phyloP scores from a whole-genome alignment of 1,140 invertebrate genomes.

The Achroia grisella region DNA sequence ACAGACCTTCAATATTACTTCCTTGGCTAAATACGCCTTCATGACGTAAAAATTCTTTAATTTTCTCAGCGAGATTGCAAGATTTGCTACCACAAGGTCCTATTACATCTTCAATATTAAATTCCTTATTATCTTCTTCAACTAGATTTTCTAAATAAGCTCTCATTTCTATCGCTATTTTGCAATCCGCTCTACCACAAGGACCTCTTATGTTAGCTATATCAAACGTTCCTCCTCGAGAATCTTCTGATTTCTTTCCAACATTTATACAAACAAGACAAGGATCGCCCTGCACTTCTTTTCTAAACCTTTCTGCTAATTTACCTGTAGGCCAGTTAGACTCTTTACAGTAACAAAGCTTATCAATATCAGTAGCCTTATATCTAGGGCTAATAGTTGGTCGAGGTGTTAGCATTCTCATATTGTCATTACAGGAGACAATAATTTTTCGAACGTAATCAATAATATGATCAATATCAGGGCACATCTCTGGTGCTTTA shows the following conservation, averaged over 20 bases:
- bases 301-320: slow-evolving; percentile 45
- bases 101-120: slow-evolving; percentile 48
- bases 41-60: slow-evolving; percentile 50
- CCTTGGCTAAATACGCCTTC: slow-evolving; percentile 40
- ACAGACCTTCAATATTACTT: slow-evolving; percentile 36
- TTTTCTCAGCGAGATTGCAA: slow-evolving; percentile 50
- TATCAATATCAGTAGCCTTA: slow-evolving; percentile 60
- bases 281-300: slow-evolving; percentile 36
- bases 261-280: slow-evolving; percentile 48
- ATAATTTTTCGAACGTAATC: slow-evolving; percentile 63
- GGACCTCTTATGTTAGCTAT: slow-evolving; percentile 60
- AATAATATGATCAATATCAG: slow-evolving; percentile 52
- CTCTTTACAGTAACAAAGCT: slow-evolving; percentile 57
- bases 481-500: slow-evolving; percentile 42
- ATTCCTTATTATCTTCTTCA: slow-evolving; percentile 52
- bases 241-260: slow-evolving; percentile 24
- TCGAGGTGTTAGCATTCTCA: slow-evolving; percentile 63
- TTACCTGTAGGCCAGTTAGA: slow-evolving; percentile 45
- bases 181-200: slow-evolving; percentile 59
- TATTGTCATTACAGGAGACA: slow-evolving; percentile 64
- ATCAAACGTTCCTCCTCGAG: slow-evolving; percentile 37
- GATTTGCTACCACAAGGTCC: slow-evolving; percentile 63
- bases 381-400: slow-evolving; percentile 50
- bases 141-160: slow-evolving; percentile 59
- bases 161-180: slow-evolving; percentile 53